These are phyloP conservation scores for Beris chalybata DNA, from an alignment of 2,888 invertebrate genomes.

Conservation along the genomic window DNA sequence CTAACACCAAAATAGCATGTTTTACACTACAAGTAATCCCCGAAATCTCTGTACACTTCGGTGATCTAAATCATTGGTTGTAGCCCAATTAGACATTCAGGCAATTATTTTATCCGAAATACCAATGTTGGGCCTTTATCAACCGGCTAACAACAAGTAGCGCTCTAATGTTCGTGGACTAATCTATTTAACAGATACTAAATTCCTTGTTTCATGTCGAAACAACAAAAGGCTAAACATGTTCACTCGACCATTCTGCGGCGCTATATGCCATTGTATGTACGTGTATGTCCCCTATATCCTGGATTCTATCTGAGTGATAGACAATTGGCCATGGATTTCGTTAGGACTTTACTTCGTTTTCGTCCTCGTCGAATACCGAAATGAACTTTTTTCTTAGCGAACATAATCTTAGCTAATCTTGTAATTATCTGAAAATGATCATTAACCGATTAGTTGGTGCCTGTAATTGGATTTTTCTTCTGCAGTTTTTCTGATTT, in stretches of 20 bases:
- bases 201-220: constrained; percentile 12
- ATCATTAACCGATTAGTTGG: constrained; percentile 32
- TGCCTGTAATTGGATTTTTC: constrained; percentile 34
- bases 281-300: constrained; percentile 6
- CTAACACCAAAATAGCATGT: too few relatives aligned
- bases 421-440: constrained; percentile 35
- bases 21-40: too few relatives aligned
- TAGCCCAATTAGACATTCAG: too few relatives aligned
- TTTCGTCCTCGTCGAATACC: not conserved
- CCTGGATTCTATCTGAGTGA: constrained; percentile 5
- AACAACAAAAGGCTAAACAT: constrained; percentile 21
- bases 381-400: constrained; percentile 15
- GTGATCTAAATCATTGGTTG: too few relatives aligned
- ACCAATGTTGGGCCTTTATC: too few relatives aligned
- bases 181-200: constrained; percentile 13
- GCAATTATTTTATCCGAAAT: too few relatives aligned
- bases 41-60: too few relatives aligned
- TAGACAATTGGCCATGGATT: constrained; percentile 23
- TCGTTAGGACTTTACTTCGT: constrained; percentile 11
- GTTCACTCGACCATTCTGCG: constrained; percentile 23
- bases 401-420: constrained; percentile 34
- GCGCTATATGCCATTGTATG: constrained; percentile 2
- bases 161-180: constrained; percentile 12
- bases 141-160: constrained; percentile 14
- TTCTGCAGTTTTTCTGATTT: too few relatives aligned